Evolutionary conservation across 2,113 vertebrate species (phyloP).

Genomic region (Ameiurus melas): DNA sequence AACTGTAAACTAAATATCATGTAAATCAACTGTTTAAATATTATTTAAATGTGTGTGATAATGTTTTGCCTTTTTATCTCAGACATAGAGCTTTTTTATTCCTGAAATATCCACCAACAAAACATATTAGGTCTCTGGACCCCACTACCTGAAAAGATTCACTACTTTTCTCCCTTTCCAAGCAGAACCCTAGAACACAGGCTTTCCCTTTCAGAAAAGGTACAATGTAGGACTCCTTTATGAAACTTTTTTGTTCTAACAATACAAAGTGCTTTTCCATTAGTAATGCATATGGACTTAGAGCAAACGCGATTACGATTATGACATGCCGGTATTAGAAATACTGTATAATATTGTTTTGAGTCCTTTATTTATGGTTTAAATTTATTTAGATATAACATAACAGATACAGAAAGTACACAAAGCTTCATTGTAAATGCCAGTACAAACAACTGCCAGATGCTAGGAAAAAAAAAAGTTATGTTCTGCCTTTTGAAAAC

Average conservation of each 20-base stretch:
- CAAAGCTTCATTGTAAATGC: conserved; percentile 26
- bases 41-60: background rate
- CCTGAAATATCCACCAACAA: background rate
- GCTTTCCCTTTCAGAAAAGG: no score
- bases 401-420: background rate
- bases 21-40: background rate
- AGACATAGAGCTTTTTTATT: background rate
- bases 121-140: background rate
- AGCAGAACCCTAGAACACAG: background rate
- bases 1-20: background rate
- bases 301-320: background rate
- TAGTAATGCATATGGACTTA: background rate
- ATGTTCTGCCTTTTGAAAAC: conserved; percentile 9
- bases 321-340: background rate
- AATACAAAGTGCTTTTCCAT: background rate
- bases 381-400: background rate
- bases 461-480: background rate
- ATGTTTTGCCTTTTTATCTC: background rate
- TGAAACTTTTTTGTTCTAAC: no score
- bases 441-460: conserved; percentile 32
- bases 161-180: background rate
- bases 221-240: no score
- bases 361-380: background rate
- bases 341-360: background rate
- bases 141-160: background rate